A percentile compares a stretch with the other conserved stretches of the same genome.
Conservation (phyloP, 2,113 vertebrate genomes). For the Callionymus lyra region DNA sequence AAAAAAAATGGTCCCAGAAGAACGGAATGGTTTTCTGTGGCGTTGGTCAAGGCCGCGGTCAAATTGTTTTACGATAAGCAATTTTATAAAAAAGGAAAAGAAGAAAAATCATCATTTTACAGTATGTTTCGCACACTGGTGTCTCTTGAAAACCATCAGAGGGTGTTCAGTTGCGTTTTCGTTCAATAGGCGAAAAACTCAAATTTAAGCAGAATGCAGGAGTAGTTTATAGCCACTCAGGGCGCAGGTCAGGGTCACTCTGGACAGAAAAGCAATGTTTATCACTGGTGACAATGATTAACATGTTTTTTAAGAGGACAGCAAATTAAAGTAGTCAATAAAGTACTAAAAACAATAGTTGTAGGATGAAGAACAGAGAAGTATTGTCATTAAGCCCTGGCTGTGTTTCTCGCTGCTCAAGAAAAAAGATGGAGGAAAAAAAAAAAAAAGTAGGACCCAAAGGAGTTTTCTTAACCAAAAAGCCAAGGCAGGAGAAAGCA, state of each 20-base stretch:
- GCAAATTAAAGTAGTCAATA: no score
- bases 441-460: constrained; percentile 45
- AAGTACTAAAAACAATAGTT: no score
- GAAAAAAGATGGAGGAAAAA: no score
- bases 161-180: constrained; percentile 19
- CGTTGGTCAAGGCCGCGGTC: constrained; percentile 27
- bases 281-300: constrained; percentile 8
- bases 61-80: constrained; percentile 29
- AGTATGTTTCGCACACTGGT: constrained; percentile 14
- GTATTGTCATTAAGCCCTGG: no score
- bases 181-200: constrained; percentile 49
- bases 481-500: constrained; percentile 47
- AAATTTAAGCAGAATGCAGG: constrained; percentile 40
- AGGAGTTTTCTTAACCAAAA: constrained; percentile 45
- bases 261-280: constrained; percentile 28
- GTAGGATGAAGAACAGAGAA: no score
- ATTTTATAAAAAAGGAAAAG: constrained; percentile 17
- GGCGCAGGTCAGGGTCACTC: constrained; percentile 37
- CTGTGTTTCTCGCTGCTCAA: no score
- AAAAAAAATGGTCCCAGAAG: constrained; percentile 20
- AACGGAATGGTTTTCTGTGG: background rate
- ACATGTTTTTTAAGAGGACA: no score
- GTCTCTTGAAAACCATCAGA: constrained; percentile 7
- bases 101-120: constrained; percentile 18
- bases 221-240: constrained; percentile 34